Evolutionary conservation across 1,140 invertebrate genomes (phyloP), one percentile per base, ranked within the genome.

Genomic region (Cydia amplana): DNA sequence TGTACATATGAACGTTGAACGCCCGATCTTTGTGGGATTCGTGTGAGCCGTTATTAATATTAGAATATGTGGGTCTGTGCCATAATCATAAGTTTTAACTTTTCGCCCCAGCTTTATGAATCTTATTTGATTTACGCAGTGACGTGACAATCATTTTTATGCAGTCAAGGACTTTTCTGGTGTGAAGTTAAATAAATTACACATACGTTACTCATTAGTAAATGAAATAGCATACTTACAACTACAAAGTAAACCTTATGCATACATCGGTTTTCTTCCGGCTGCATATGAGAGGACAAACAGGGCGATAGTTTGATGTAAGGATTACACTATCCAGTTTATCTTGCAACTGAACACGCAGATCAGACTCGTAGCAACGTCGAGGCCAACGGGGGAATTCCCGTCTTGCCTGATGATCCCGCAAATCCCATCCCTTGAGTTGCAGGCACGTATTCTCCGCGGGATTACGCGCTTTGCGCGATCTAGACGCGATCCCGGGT

Each of bases 361-460:
- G 65, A 70, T 18, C 65, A 18, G 65, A 70, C 65, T 36, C 16
- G 12, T 14, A 32, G 28, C 28, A 67, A 14, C 64, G 65, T 70
- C n/a, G 65, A n/a, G 65, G 43, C 32, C 82, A 81, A 84, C 83
- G 82, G 81, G 82, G 77, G 76, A 83, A 82, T 86, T 83, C 85
- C 79, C 77, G 81, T 87, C 82, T 83, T 86, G 83, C 84, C 80
- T 84, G 85, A 85, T 83, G 86, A 87, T 90, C 85, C 84, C 77
- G 76, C 77, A 88, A 90, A 91, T 89, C 87, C 85, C 82, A 75
- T 76, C 75, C 77, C 80, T 70, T 77, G 78, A 79, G 82, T 81
- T 84, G 79, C 75, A 74, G 80, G 85, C 89, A 90, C 87, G 89
- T 88, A 83, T 85, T 82, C 80, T 79, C 76, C 65, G 64, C 74